Evolutionary conservation across 2,888 invertebrate genomes (phyloP), one percentile per base, ranked within the genome.

Genomic region (Sinodicranocentrus sp.): DNA sequence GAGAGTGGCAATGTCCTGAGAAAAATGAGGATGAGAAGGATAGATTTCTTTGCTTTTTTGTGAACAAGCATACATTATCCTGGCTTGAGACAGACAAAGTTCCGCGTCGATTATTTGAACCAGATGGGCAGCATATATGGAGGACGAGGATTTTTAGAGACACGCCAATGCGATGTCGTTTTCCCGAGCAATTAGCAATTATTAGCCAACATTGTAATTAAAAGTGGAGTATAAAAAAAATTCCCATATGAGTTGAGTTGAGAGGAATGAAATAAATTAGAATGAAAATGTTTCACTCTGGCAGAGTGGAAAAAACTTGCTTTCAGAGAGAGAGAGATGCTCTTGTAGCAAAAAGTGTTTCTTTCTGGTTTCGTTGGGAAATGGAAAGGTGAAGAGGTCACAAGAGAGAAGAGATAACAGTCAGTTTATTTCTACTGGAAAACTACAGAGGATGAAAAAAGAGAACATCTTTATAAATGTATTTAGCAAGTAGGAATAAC

Each of bases 61-160:
- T 39, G 39, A 39, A 13, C 44, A 15, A 26, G 44, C 33, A 25
- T 44, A 19, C 5, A 63, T 43, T 28, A 5, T 28, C 28, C 21
- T 61, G 10, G 21, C 25, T 17, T 59, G 6, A 17, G 17, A 63
- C 1, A 13, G 39, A 28, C 28, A 23, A 17, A 5, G 13, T 52
- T 70, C 21, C 71, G 61, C 63, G 63, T 63, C 19, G 71, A 25
- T 79, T 71, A 79, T 59, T 73, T 26, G 59, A 72, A 54, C n/a
- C 71, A 57, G 59, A 72, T 54, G 59, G 57, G 44, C 15, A 21
- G n/a, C 15, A 13, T 17, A 13, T 23, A 26, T 25, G 48, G 15
- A 8, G 26, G 44, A 19, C 33, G 28, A 43, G 57, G 3, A 17
- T 21, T 54, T 33, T 44, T 15, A 65, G 21, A 13, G 54, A 57